Evolutionary conservation across 2,888 invertebrate genomes (phyloP).

Genomic region (Thysanoteuthis rhombus): DNA sequence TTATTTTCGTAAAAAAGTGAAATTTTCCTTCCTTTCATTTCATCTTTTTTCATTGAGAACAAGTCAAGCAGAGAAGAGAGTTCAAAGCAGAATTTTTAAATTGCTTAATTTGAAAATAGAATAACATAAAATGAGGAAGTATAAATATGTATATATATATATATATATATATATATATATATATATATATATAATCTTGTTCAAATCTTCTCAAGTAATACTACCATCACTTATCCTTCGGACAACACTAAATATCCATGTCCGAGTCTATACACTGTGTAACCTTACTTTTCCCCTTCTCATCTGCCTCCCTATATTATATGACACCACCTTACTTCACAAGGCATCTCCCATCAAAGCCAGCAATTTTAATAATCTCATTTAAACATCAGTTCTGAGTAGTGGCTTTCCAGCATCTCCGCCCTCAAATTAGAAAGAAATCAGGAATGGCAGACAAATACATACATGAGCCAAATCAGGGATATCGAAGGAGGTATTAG

Average conservation of each 20-base stretch:
- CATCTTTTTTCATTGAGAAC: neutral
- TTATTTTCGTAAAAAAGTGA: neutral
- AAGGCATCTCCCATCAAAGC: neutral
- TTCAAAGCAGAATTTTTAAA: neutral
- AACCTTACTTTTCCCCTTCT: neutral
- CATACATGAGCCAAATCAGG: neutral
- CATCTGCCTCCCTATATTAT: neutral
- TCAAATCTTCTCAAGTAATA: no score
- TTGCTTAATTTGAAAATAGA: neutral
- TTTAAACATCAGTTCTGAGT: neutral
- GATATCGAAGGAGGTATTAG: neutral
- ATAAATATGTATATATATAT: neutral
- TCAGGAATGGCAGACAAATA: neutral
- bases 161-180: neutral
- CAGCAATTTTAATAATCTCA: neutral
- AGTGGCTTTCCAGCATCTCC: neutral
- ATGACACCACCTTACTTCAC: neutral
- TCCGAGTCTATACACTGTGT: neutral
- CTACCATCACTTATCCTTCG: neutral
- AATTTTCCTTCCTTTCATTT: neutral
- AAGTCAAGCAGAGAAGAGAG: neutral
- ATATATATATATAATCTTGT: no score
- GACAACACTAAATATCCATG: neutral
- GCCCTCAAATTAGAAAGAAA: neutral
- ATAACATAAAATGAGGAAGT: neutral